Evolutionary conservation across 2,797 vertebrate genomes (phyloP).

Genomic region (Rhadinocentrus ornatus): DNA sequence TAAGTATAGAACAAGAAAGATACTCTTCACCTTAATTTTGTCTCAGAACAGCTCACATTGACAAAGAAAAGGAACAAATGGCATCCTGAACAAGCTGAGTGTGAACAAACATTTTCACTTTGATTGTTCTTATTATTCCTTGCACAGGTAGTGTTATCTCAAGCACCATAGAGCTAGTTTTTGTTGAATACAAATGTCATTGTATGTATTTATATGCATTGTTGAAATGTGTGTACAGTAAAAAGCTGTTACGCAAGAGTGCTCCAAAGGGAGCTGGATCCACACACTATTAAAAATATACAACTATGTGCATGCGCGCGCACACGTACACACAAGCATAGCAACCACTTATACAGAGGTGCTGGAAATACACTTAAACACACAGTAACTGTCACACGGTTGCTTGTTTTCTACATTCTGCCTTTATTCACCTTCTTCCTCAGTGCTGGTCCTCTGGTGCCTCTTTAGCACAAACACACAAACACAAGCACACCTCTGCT

Average conservation of each 20-base stretch:
- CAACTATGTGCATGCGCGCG: not conserved
- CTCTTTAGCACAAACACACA: slow-evolving; percentile 30
- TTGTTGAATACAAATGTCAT: slow-evolving; percentile 3
- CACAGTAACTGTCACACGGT: slow-evolving; percentile 55
- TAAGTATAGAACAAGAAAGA: not conserved
- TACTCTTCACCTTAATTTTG: slow-evolving; percentile 36
- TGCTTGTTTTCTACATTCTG: slow-evolving; percentile 51
- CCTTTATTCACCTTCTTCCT: slow-evolving; percentile 36
- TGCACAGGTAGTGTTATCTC: slow-evolving; percentile 31
- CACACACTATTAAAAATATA: slow-evolving; percentile 42
- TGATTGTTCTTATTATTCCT: slow-evolving; percentile 30
- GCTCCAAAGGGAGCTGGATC: slow-evolving; percentile 69
- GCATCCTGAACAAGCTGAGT: slow-evolving; percentile 40
- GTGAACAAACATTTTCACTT: slow-evolving; percentile 10
- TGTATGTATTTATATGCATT: slow-evolving; percentile 29
- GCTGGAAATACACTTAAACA: slow-evolving; percentile 60
- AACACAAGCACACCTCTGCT: slow-evolving; percentile 15
- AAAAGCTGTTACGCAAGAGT: slow-evolving; percentile 65
- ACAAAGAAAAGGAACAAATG: slow-evolving; percentile 53
- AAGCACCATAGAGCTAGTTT: slow-evolving; percentile 14
- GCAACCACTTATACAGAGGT: slow-evolving; percentile 32
- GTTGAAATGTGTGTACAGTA: slow-evolving; percentile 67
- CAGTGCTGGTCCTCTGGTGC: slow-evolving; percentile 39
- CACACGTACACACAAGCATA: not conserved
- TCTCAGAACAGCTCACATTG: slow-evolving; percentile 39